Base-by-base conservation (phyloP, 2,797 vertebrate genomes). In the Anolis apletophallus region DNA sequence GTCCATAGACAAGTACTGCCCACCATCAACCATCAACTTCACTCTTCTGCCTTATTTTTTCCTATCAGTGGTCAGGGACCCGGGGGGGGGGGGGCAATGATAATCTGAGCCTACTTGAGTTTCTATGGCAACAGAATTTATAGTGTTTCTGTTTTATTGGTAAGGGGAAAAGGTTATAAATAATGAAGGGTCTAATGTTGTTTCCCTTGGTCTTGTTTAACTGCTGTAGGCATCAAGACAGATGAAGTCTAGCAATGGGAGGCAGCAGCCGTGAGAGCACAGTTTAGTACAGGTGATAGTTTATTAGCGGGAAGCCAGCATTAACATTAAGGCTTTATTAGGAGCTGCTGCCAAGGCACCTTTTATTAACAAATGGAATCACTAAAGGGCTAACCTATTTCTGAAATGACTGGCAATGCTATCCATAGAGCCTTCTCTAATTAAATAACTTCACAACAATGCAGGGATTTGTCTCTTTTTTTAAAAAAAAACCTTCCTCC, bases 81-180 rank as follows among this genome's bases (percentile, higher is more conserved):
- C 97, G n/a, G 19, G 23, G 32, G 54, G 26, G 61, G 32, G 55
- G 57, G 19, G 14, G 96, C 97, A 97, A 96, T 94, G 94, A 97
- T 97, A 96, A 96, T 97, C 96, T 96, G 95, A 96, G 95, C 95
- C 96, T 96, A 86, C 94, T 95, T 93, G 83, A 89, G 97, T 98
- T 98, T 96, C 98, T 97, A 98, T 98, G 97, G 97, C 96, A 97
- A 99, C 97, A 46, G 95, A 91, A 85, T 97, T 98, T 98, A 97
- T 97, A 95, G 95, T 95, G 97, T 96, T 95, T 93, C 95, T 92
- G 91, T 95, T 94, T 96, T 96, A 96, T 94, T 95, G 96, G 89
- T 75, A 83, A 81, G 67, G 91, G 96, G 97, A 97, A 96, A 95
- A 95, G 96, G 96, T 96, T 96, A 96, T 96, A 97, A 97, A 97